phyloP scores from a whole-genome alignment of 2,888 invertebrate species.

The Aleiodes leptofemur region DNA sequence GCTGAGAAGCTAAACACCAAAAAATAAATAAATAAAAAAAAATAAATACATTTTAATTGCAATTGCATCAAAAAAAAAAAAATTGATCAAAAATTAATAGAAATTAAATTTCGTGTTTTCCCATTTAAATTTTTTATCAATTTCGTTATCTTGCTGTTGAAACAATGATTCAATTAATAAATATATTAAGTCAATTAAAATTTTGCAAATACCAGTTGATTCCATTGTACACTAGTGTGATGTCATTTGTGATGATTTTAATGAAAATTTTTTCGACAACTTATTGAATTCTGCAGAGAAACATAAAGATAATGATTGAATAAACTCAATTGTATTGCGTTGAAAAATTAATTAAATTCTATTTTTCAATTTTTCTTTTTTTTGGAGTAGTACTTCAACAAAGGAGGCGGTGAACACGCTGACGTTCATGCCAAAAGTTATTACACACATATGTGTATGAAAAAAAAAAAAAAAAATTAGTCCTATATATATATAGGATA shows the following conservation, averaged over 20 bases:
- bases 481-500: neutral
- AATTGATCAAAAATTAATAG: neutral
- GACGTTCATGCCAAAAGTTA: slow-evolving; percentile 9
- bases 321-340: no score
- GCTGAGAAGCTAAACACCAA: no score
- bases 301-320: no score
- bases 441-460: neutral
- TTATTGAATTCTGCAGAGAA: neutral
- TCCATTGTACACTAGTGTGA: neutral
- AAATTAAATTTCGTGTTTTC: neutral
- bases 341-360: neutral
- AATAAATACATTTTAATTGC: no score
- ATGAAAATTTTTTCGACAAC: neutral
- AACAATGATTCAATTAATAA: neutral
- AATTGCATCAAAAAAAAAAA: neutral
- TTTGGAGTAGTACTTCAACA: slow-evolving; percentile 24
- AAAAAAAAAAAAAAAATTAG: neutral
- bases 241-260: neutral
- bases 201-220: slow-evolving; percentile 17
- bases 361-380: neutral
- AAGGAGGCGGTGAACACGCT: slow-evolving; percentile 29
- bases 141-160: neutral
- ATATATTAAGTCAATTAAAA: neutral
- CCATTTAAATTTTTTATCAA: neutral
- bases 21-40: no score